These are phyloP conservation scores for Leucophenga varia DNA, from an alignment of 1,140 invertebrate species.

Conservation along the genomic window DNA sequence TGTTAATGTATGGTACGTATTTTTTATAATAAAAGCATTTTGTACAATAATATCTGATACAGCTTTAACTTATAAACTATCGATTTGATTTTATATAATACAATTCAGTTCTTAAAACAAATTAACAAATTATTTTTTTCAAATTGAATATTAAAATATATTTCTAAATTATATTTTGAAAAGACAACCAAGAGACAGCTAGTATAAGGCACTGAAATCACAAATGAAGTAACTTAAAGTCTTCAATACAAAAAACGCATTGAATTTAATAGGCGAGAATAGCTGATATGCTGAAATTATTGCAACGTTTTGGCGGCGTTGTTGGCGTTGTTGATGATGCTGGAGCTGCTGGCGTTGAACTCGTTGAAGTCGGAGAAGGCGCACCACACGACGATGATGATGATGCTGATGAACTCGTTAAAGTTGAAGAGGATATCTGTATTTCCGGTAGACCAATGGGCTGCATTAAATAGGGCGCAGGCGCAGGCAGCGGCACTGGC, in stretches of 20 bases:
- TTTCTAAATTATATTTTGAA: no score
- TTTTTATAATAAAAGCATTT: no score
- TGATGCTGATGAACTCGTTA: background rate
- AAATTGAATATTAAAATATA: no score
- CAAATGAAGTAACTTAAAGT: conserved; percentile 29
- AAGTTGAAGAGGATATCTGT: no score
- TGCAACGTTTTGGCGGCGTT: conserved; percentile 38
- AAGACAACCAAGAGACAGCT: no score
- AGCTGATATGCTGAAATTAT: conserved; percentile 51
- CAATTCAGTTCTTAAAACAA: conserved; percentile 38
- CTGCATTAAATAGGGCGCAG: background rate
- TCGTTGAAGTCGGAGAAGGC: conserved; percentile 3
- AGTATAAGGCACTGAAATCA: conserved; percentile 39
- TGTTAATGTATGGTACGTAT: no score
- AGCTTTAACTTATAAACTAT: no score
- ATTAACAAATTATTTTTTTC: conserved; percentile 37
- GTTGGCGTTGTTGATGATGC: conserved; percentile 9
- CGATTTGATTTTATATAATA: no score
- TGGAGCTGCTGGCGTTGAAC: background rate
- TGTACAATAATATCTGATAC: no score
- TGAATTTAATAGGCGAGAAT: conserved; percentile 40
- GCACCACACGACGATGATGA: conserved; percentile 4
- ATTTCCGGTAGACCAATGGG: background rate
- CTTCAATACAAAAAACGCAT: background rate
- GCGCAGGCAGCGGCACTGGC: background rate